phyloP scores from a whole-genome alignment of 1,140 invertebrate species.

The Diplogasteroides magnus region DNA sequence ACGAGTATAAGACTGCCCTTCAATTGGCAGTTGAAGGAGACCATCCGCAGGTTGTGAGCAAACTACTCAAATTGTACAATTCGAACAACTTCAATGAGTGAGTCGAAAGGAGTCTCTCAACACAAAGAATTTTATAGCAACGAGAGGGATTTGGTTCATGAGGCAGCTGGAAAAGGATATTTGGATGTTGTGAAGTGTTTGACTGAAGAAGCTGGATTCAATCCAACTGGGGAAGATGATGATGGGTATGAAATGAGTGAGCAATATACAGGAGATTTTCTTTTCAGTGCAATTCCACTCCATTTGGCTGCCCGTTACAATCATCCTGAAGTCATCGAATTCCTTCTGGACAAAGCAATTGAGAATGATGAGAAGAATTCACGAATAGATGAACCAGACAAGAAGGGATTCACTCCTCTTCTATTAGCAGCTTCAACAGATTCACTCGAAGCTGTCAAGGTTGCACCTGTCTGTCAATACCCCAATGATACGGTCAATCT shows the following conservation, averaged over 20 bases:
- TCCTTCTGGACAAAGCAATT: slow-evolving; percentile 5
- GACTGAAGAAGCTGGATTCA: slow-evolving; percentile 55
- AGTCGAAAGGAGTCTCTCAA: slow-evolving; percentile 46
- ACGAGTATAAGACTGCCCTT: slow-evolving; percentile 26
- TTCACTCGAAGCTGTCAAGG: slow-evolving; percentile 3
- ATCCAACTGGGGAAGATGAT: slow-evolving; percentile 6
- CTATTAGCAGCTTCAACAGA: slow-evolving; percentile 18
- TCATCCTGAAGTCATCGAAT: slow-evolving; percentile 15
- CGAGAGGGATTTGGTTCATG: slow-evolving; percentile 52
- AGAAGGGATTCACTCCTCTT: slow-evolving; percentile 21
- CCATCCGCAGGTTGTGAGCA: slow-evolving; percentile 15
- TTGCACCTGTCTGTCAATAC: too few species aligned
- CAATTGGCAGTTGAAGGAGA: slow-evolving; percentile 26
- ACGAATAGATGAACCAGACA: slow-evolving; percentile 4
- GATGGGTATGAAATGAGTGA: background rate
- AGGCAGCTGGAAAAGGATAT: slow-evolving; percentile 57
- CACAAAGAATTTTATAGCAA: slow-evolving; percentile 5
- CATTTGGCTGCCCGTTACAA: slow-evolving; percentile 22
- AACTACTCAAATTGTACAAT: background rate
- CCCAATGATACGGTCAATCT: background rate
- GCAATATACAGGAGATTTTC: background rate
- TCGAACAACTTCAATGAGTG: slow-evolving; percentile 10
- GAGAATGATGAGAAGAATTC: background rate
- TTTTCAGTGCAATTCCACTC: slow-evolving; percentile 9
- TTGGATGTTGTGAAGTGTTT: slow-evolving; percentile 56